Percentiles rank a stretch among this genome's conserved stretches.
Conservation (phyloP, 2,888 invertebrate species). For the Chrysolina haemoptera region DNA sequence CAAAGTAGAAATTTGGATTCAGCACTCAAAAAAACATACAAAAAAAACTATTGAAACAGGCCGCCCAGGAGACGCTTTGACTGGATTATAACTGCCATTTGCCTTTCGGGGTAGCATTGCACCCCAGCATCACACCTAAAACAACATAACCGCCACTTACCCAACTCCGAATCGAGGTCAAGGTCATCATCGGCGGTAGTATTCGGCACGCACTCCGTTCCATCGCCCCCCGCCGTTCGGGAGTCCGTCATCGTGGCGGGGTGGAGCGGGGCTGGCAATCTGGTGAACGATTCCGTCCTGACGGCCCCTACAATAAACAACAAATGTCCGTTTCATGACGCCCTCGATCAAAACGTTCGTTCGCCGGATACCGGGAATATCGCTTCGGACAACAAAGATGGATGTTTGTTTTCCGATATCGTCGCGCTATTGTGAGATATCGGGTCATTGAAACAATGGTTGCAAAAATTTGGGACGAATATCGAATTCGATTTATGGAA, state of each 20-base stretch:
- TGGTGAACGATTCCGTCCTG: slow-evolving; percentile 70
- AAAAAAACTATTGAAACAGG: no score
- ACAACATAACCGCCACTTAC: slow-evolving; percentile 42
- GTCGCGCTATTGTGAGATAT: neutral
- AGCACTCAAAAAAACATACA: no score
- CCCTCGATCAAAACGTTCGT: slow-evolving; percentile 42
- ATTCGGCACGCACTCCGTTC: slow-evolving; percentile 66
- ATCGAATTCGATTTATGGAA: no score
- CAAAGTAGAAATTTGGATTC: no score
- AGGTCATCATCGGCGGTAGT: slow-evolving; percentile 60
- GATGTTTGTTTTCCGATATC: neutral
- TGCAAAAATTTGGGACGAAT: neutral
- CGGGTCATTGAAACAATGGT: neutral
- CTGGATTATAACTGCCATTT: no score
- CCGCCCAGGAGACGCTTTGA: no score
- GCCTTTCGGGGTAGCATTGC: no score
- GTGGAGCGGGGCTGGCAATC: slow-evolving; percentile 68
- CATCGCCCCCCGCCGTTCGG: slow-evolving; percentile 57
- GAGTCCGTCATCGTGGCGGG: slow-evolving; percentile 67
- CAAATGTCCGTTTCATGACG: slow-evolving; percentile 38
- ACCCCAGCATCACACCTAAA: neutral
- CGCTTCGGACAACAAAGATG: slow-evolving; percentile 30
- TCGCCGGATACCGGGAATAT: slow-evolving; percentile 9
- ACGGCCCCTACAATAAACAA: slow-evolving; percentile 67
- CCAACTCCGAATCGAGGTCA: slow-evolving; percentile 56